These are phyloP conservation scores for Chalcosyrphus nemorum DNA, from an alignment of 2,888 invertebrate genomes.

Conservation along the genomic window DNA sequence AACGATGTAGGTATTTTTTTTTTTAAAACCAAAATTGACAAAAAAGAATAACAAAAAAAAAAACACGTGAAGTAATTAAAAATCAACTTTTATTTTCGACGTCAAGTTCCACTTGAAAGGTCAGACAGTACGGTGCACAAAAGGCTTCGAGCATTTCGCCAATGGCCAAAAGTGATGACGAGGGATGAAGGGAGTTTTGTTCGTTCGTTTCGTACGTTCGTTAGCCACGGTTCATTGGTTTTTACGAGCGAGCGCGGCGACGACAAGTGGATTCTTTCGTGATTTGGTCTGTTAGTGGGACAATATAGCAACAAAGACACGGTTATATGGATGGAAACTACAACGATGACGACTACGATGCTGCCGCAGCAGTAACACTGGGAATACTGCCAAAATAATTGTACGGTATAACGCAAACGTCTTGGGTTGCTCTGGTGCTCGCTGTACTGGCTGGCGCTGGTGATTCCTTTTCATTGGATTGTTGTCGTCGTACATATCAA, in stretches of 20 bases:
- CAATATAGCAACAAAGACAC: conserved; percentile 26
- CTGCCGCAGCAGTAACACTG: conserved; percentile 65
- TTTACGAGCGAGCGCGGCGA: conserved; percentile 19
- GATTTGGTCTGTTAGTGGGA: conserved; percentile 24
- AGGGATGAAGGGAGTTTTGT: too few species aligned
- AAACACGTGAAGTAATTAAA: conserved; percentile 25
- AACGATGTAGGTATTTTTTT: conserved; percentile 27
- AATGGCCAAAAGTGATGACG: conserved; percentile 2
- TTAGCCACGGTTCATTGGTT: conserved; percentile 63
- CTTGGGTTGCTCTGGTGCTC: too few species aligned
- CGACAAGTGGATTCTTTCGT: conserved; percentile 23
- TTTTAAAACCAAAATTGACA: conserved; percentile 9
- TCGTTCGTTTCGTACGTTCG: too few species aligned
- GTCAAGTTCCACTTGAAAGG: conserved; percentile 56
- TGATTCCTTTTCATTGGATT: conserved; percentile 58
- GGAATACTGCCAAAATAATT: conserved; percentile 70
- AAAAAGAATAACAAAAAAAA: not conserved
- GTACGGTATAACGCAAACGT: conserved; percentile 54
- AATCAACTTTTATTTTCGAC: conserved; percentile 48
- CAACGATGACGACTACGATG: conserved; percentile 29
- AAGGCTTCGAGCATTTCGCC: conserved; percentile 33
- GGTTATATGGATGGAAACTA: conserved; percentile 29
- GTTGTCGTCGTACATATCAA: conserved; percentile 47
- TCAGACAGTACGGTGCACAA: conserved; percentile 28
- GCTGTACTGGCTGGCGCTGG: conserved; percentile 30